phyloP scores from a whole-genome alignment of 64 coral and sea anemone species.

The Stichodactyla helianthus region DNA sequence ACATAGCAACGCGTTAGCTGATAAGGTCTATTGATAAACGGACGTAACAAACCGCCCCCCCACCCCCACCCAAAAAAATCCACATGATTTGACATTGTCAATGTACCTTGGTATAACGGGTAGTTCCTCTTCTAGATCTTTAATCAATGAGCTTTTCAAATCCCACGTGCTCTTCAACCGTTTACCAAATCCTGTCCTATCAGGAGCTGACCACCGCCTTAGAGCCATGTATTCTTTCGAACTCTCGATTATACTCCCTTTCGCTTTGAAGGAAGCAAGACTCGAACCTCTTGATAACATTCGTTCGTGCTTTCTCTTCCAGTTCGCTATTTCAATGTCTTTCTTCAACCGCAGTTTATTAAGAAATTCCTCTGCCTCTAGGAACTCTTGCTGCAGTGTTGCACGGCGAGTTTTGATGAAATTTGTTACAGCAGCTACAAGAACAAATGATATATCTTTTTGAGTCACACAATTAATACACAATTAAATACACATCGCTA shows the following conservation, averaged over 20 bases:
- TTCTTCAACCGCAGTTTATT: conserved; percentile 37
- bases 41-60: too few relatives aligned
- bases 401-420: conserved; percentile 24
- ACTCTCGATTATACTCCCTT: background rate
- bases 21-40: too few relatives aligned
- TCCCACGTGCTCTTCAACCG: conserved; percentile 49
- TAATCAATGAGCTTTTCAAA: conserved; percentile 25
- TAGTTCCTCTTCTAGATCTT: conserved; percentile 16
- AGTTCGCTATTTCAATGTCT: conserved; percentile 39
- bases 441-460: background rate
- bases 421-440: conserved; percentile 31
- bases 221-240: conserved; percentile 1
- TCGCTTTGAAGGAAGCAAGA: background rate
- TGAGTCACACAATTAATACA: too few relatives aligned
- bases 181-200: conserved; percentile 10
- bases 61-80: background rate
- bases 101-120: background rate
- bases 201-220: conserved; percentile 30
- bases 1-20: too few relatives aligned
- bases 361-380: conserved; percentile 42
- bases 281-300: background rate
- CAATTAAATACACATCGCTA: too few relatives aligned
- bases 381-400: conserved; percentile 33
- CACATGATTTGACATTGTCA: too few relatives aligned
- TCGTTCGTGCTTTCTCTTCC: conserved; percentile 43